Base-by-base conservation (phyloP, 2,797 vertebrate genomes). In the Pempheris klunzingeri region DNA sequence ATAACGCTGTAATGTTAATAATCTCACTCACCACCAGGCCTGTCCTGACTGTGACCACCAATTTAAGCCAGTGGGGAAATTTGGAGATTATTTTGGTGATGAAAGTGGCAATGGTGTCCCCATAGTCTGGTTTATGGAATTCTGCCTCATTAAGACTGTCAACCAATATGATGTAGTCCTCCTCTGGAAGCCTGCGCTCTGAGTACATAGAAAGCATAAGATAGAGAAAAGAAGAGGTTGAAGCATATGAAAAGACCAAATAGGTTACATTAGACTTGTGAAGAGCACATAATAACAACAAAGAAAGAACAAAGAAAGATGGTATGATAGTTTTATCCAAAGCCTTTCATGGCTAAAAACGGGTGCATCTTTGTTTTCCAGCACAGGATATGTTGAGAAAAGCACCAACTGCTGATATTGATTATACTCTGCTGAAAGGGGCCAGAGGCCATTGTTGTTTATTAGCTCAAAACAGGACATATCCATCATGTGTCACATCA, bases 111-210 rank as follows among this genome's bases (percentile, higher is more conserved):
- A 99, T 95, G 2, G 98, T 99, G 89, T 99, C 97, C 49, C 98
- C 98, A 39, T 99, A 98, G 93, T 99, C 98, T 26, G 98, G 98
- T 72, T 99, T 99, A 87, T 99, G 98, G 86, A 99, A 99, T 87
- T 99, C 98, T 26, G 98, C 98, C 89, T 99, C 98, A 69, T 99
- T 99, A 89, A 99, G 96, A 68, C 97, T 97, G 85, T 99, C 98
- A 50, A 99, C 93, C 91, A 99, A 92, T 89, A 99, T 97, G 74
- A 99, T 95, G 85, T 96, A 98, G 83, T 99, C 97, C 67, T 99
- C 97, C 69, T 98, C 98, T 61, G 97, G 96, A 76, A 99, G 96
- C 88, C 95, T 98, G 78, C 91, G 92, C 86, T 99, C 98, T 99
- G 87, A 82, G 91, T 46, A 80, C 28, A 76, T 30, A 74, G n/a